Percentiles rank a stretch among this genome's conserved stretches.
Conservation (phyloP, 2,888 invertebrate genomes). For the Phortica magna region DNA sequence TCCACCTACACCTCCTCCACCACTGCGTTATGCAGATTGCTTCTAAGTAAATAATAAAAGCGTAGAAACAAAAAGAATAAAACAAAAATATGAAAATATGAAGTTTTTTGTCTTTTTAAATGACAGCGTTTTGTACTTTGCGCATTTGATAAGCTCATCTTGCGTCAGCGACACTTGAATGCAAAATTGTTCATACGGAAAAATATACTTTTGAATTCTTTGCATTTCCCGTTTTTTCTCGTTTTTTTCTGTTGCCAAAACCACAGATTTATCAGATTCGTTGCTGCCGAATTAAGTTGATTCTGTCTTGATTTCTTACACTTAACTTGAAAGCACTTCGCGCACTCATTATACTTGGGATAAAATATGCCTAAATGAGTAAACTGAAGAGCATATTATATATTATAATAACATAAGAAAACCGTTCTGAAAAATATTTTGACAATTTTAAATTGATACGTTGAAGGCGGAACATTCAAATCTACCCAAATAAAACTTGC, state of each 20-base stretch:
- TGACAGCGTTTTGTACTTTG: conserved; percentile 29
- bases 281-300: no score
- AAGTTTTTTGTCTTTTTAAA: conserved; percentile 19
- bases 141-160: not conserved
- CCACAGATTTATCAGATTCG: not conserved
- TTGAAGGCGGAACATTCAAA: no score
- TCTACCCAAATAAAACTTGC: no score
- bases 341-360: no score
- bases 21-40: not conserved
- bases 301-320: no score
- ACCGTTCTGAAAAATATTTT: no score
- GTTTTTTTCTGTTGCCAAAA: not conserved
- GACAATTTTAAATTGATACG: no score
- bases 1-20: not conserved
- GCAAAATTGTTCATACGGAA: conserved; percentile 5
- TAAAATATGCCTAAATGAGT: no score
- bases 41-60: not conserved
- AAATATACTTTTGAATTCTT: conserved; percentile 2
- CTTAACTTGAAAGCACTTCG: no score
- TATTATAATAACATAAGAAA: no score
- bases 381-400: no score
- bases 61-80: not conserved
- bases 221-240: no score
- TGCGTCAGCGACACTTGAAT: not conserved
- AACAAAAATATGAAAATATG: conserved; percentile 18